phyloP scores from a whole-genome alignment of 2,888 invertebrate genomes.

The Xylophagus ater region DNA sequence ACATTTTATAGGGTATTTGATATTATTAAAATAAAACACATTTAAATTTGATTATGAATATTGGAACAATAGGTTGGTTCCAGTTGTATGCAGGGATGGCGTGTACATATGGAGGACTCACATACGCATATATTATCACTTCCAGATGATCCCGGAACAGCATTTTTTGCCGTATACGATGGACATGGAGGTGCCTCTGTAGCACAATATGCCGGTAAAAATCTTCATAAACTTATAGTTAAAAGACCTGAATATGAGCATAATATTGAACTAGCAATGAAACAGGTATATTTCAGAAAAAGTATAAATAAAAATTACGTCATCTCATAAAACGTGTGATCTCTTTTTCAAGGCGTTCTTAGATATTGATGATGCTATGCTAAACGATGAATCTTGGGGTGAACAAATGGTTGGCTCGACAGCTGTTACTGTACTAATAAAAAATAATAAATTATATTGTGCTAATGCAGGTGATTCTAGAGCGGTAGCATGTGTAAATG shows the following conservation, averaged over 20 bases:
- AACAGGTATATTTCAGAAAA: slow-evolving; percentile 47
- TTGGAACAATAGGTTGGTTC: slow-evolving; percentile 63
- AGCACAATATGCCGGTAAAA: slow-evolving; percentile 89
- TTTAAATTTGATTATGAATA: background rate
- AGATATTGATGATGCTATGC: slow-evolving; percentile 87
- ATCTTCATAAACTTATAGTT: slow-evolving; percentile 85
- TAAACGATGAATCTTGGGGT: slow-evolving; percentile 73
- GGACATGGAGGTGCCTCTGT: slow-evolving; percentile 65
- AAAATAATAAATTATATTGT: slow-evolving; percentile 78
- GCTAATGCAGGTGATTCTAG: slow-evolving; percentile 97
- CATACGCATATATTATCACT: slow-evolving; percentile 90
- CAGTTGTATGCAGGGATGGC: slow-evolving; percentile 99
- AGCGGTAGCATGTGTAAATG: slow-evolving; percentile 80
- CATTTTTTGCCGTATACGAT: slow-evolving; percentile 93
- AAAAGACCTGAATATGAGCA: slow-evolving; percentile 71
- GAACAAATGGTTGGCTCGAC: slow-evolving; percentile 94
- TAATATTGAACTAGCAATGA: slow-evolving; percentile 73
- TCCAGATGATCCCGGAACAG: slow-evolving; percentile 83
- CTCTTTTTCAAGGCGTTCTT: slow-evolving; percentile 59
- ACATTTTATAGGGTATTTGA: slow-evolving; percentile 43
- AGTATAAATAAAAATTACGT: too few species aligned
- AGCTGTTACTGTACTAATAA: slow-evolving; percentile 74
- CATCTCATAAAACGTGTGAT: too few species aligned
- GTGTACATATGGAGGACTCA: slow-evolving; percentile 98
- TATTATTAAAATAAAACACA: background rate